Conservation (phyloP, 2,888 invertebrate genomes). For the Microchrysa polita region DNA sequence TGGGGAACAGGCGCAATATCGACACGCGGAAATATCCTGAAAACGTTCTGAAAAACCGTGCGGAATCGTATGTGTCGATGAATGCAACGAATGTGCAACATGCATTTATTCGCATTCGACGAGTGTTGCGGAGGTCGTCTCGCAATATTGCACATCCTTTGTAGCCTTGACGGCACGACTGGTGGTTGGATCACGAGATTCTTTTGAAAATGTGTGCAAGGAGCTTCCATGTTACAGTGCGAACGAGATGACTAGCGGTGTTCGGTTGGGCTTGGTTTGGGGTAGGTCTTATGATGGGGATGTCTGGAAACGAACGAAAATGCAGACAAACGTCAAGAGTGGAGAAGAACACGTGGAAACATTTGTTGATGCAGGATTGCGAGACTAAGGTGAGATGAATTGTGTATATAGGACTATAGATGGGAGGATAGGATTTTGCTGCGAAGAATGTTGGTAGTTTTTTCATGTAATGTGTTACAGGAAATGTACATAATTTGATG, state of each 20-base stretch:
- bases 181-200: constrained; percentile 19
- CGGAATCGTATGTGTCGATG: neutral
- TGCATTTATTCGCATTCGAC: constrained; percentile 9
- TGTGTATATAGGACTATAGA: neutral
- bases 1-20: constrained; percentile 6
- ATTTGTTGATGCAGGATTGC: constrained; percentile 10
- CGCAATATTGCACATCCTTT: constrained; percentile 21
- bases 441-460: neutral
- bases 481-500: too few species aligned
- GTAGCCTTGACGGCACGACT: neutral
- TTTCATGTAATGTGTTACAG: too few species aligned
- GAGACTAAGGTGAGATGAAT: neutral
- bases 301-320: constrained; percentile 19
- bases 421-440: neutral
- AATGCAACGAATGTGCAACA: constrained; percentile 38
- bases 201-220: constrained; percentile 18
- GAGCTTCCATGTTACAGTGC: neutral
- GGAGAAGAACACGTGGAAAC: constrained; percentile 35
- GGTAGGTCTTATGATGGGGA: neutral
- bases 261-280: neutral
- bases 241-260: constrained; percentile 10
- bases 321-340: constrained; percentile 37
- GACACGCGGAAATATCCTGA: neutral
- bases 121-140: neutral
- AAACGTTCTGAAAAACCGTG: neutral